Percentiles rank a stretch among this genome's conserved stretches.
Conservation (phyloP, 2,797 vertebrate species). For the Neosilurus hyrtlii region DNA sequence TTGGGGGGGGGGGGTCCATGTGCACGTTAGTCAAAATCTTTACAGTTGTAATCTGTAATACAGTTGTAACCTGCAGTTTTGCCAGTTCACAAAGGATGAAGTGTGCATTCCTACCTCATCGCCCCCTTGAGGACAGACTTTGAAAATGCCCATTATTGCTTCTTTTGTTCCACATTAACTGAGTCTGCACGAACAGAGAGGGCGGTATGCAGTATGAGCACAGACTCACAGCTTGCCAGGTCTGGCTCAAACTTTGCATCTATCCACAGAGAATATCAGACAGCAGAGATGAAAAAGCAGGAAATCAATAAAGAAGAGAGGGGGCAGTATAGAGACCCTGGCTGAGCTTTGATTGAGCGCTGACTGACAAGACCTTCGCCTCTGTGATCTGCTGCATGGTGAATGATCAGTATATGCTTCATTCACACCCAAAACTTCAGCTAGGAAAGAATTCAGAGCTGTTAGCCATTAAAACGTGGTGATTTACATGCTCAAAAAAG, state of each 20-base stretch:
- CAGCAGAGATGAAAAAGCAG: conserved; percentile 55
- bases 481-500: background rate
- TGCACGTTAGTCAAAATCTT: conserved; percentile 15
- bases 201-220: conserved; percentile 36
- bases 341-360: conserved; percentile 57
- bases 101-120: conserved; percentile 34
- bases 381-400: conserved; percentile 54
- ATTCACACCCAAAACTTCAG: conserved; percentile 33
- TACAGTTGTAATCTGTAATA: conserved; percentile 34
- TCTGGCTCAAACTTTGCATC: conserved; percentile 50
- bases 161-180: conserved; percentile 46
- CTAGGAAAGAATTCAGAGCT: background rate
- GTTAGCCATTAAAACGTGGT: background rate
- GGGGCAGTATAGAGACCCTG: conserved; percentile 48
- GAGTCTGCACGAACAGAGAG: conserved; percentile 24
- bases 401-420: conserved; percentile 41
- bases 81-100: conserved; percentile 15
- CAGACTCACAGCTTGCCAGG: conserved; percentile 39
- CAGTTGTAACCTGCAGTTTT: conserved; percentile 39
- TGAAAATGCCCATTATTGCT: conserved; percentile 44
- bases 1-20: background rate
- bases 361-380: conserved; percentile 58
- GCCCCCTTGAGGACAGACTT: conserved; percentile 55
- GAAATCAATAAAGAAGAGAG: conserved; percentile 56
- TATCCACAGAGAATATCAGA: conserved; percentile 52